These are phyloP conservation scores for Parascotia fuliginaria DNA, from an alignment of 2,888 invertebrate genomes.

Conservation along the genomic window DNA sequence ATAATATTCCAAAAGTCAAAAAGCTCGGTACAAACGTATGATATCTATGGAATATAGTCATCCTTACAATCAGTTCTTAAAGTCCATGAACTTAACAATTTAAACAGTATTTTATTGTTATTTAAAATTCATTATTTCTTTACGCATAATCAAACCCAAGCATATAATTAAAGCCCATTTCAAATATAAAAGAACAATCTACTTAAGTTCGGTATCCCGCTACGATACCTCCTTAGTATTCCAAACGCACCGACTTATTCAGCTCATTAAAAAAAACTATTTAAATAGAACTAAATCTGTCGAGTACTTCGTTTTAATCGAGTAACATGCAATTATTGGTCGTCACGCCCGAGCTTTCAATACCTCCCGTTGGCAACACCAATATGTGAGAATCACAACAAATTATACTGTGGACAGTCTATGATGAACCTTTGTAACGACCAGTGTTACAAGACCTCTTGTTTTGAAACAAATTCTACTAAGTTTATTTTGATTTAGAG, in stretches of 20 bases:
- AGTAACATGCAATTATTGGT: slow-evolving; percentile 34
- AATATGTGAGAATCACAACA: slow-evolving; percentile 65
- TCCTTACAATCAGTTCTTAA: too few species aligned
- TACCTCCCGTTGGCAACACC: slow-evolving; percentile 58
- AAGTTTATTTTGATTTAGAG: background rate
- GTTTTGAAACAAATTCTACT: background rate
- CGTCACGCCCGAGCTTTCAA: slow-evolving; percentile 5
- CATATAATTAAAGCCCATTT: slow-evolving; percentile 20
- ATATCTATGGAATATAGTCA: too few species aligned
- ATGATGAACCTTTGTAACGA: slow-evolving; percentile 43
- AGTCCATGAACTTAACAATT: too few species aligned
- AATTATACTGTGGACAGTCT: slow-evolving; percentile 54
- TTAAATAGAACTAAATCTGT: slow-evolving; percentile 13
- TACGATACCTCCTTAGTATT: slow-evolving; percentile 14
- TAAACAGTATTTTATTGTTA: too few species aligned
- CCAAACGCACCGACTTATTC: slow-evolving; percentile 22
- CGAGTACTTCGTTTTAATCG: slow-evolving; percentile 25
- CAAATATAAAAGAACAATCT: slow-evolving; percentile 14
- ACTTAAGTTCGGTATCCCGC: slow-evolving; percentile 24
- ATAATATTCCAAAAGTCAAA: too few species aligned
- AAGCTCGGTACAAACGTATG: too few species aligned
- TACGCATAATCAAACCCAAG: slow-evolving; percentile 7
- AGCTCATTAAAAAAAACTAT: slow-evolving; percentile 26
- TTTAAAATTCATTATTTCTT: too few species aligned
- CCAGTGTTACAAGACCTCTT: slow-evolving; percentile 36